Percentiles rank a stretch among this genome's conserved stretches.
Evolutionary conservation across 1,140 invertebrate genomes (phyloP).

Genomic region (Heliconius hewitsoni): DNA sequence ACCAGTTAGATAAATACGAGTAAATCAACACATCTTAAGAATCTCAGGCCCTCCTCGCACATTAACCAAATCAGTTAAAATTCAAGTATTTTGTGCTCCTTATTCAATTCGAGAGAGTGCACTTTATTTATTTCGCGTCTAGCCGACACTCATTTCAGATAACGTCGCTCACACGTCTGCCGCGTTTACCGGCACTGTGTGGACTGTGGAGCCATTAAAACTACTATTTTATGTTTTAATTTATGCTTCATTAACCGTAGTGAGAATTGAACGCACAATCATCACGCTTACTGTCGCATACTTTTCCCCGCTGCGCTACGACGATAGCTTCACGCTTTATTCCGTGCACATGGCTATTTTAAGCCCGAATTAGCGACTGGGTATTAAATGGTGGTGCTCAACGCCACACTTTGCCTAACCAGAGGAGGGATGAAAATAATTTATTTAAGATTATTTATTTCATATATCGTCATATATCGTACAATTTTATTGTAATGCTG

Average conservation of each 20-base stretch:
- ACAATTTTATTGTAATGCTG: no score
- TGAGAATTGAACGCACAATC: no score
- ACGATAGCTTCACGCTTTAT: no score
- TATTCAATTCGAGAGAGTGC: slow-evolving; percentile 35
- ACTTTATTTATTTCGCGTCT: slow-evolving; percentile 53
- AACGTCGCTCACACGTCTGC: slow-evolving; percentile 52
- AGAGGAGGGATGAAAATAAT: no score
- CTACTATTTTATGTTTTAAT: not conserved
- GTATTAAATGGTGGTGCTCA: no score
- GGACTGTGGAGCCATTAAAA: slow-evolving; percentile 22
- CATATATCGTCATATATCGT: no score
- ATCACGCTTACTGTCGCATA: no score
- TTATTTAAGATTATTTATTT: no score
- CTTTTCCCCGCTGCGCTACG: no score
- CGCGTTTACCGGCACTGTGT: slow-evolving; percentile 26
- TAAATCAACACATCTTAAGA: not conserved
- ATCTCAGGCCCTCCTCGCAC: not conserved
- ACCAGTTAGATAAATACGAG: not conserved
- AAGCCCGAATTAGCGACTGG: no score
- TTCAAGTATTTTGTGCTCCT: not conserved
- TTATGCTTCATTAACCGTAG: not conserved
- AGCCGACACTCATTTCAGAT: slow-evolving; percentile 62
- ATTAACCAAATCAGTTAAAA: not conserved
- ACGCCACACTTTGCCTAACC: no score
- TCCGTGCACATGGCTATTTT: no score